Percentiles rank a stretch among this genome's conserved stretches.
phyloP scores from a whole-genome alignment of 2,797 vertebrate genomes.

The Myotis pilosus region DNA sequence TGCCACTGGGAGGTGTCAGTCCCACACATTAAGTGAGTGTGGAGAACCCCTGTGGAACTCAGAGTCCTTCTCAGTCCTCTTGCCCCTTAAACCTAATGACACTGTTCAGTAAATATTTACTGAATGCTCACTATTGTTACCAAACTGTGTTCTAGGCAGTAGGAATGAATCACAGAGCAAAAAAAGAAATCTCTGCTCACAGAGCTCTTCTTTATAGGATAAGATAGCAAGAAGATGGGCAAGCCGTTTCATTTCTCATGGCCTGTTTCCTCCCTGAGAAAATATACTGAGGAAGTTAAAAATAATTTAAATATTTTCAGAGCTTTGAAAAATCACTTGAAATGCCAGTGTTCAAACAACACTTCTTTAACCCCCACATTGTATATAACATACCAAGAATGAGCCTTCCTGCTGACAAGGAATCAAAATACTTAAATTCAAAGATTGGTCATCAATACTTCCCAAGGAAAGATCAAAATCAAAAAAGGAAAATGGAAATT shows the following conservation, averaged over 20 bases:
- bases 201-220: background rate
- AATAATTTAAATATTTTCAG: background rate
- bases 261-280: background rate
- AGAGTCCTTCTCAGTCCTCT: background rate
- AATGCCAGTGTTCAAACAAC: background rate
- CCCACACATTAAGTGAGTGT: background rate
- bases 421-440: background rate
- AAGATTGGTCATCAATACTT: background rate
- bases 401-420: background rate
- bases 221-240: background rate
- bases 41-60: background rate
- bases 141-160: background rate
- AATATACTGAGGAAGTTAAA: background rate
- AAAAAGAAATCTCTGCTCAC: background rate
- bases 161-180: background rate
- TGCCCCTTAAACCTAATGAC: background rate
- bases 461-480: background rate
- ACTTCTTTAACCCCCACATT: background rate
- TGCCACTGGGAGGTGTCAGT: background rate
- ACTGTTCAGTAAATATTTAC: background rate
- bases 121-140: no score
- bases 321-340: background rate
- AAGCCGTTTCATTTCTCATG: background rate
- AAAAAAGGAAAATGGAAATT: background rate
- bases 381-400: background rate